A percentile compares a stretch with the other conserved stretches of the same genome.
Conservation (phyloP, 2,888 invertebrate species). For the Terebella lapidaria region DNA sequence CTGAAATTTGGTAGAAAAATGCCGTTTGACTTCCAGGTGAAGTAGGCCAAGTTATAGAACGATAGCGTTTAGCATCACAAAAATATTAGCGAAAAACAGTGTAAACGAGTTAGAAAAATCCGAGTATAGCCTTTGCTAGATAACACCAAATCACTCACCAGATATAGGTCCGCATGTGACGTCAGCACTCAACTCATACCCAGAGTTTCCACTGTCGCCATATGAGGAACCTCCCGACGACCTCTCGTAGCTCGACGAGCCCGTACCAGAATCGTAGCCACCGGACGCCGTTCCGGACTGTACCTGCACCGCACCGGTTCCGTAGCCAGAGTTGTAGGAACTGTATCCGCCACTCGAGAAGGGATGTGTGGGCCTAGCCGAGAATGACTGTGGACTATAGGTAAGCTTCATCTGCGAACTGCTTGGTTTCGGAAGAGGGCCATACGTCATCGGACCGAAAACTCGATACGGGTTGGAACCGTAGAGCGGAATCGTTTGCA, state of each 20-base stretch:
- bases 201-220: neutral
- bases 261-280: neutral
- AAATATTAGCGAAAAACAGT: no score
- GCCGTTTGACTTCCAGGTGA: no score
- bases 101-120: no score
- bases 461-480: neutral
- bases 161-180: neutral
- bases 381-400: neutral
- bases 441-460: neutral
- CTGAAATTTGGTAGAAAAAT: no score
- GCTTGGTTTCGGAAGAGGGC: neutral
- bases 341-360: neutral
- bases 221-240: neutral
- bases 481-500: neutral
- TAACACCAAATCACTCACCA: no score
- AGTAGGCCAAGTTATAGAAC: no score
- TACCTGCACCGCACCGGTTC: no score
- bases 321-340: neutral
- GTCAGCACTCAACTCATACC: neutral
- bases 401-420: neutral
- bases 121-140: no score
- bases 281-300: no score
- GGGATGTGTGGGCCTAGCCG: neutral
- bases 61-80: no score
- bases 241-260: neutral